phyloP scores from a whole-genome alignment of 2,797 vertebrate species.

The Pangasius mekongensis region DNA sequence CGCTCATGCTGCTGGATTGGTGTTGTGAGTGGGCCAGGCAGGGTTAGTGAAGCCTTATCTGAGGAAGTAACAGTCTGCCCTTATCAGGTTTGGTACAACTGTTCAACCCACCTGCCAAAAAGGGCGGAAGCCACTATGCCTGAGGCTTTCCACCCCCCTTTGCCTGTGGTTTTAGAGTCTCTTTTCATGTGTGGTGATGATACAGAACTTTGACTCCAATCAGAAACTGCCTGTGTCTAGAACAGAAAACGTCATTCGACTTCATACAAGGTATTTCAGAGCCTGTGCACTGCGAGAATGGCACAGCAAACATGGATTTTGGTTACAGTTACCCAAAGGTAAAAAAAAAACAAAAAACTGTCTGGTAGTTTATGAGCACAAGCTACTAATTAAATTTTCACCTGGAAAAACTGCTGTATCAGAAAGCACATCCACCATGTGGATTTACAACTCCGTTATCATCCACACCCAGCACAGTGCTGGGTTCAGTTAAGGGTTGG shows the following conservation, averaged over 20 bases:
- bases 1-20: slow-evolving; percentile 22
- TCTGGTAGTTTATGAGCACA: background rate
- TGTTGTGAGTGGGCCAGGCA: slow-evolving; percentile 44
- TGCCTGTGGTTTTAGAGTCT: slow-evolving; percentile 32
- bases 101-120: slow-evolving; percentile 66
- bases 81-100: slow-evolving; percentile 70
- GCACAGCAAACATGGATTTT: background rate
- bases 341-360: background rate
- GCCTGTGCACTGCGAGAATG: background rate
- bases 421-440: background rate
- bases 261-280: background rate
- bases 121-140: slow-evolving; percentile 57
- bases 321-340: no score
- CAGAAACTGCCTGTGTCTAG: slow-evolving; percentile 16
- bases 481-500: background rate
- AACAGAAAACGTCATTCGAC: slow-evolving; percentile 1
- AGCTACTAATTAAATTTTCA: background rate
- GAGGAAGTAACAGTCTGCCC: slow-evolving; percentile 66
- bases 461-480: background rate
- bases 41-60: slow-evolving; percentile 59
- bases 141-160: slow-evolving; percentile 28
- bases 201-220: slow-evolving; percentile 10
- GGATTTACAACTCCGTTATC: background rate
- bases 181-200: slow-evolving; percentile 40
- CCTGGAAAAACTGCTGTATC: background rate